These are phyloP conservation scores for Eristalis arbustorum DNA, from an alignment of 2,888 invertebrate species.

Conservation along the genomic window DNA sequence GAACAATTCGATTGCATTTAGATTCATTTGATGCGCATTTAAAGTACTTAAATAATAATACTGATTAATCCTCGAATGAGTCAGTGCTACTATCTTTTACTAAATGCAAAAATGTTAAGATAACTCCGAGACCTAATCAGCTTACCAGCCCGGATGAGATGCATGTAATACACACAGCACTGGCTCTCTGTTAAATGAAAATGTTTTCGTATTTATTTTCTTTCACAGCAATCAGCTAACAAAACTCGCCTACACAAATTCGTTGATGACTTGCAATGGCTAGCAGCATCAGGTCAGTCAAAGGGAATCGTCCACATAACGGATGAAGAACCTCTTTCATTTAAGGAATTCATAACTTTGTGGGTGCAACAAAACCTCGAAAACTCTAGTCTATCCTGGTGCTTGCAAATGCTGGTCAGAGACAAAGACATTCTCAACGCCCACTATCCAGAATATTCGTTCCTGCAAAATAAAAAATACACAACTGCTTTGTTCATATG, in stretches of 20 bases:
- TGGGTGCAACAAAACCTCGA: constrained; percentile 75
- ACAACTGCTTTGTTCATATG: constrained; percentile 84
- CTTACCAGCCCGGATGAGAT: neutral
- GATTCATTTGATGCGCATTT: neutral
- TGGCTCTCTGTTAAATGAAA: too few species aligned
- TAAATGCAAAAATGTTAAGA: neutral
- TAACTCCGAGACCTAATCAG: neutral
- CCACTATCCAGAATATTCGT: constrained; percentile 83
- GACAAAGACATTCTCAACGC: constrained; percentile 83
- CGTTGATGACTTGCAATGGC: constrained; percentile 59
- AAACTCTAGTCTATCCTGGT: constrained; percentile 76
- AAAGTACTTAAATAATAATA: neutral
- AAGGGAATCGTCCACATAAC: neutral
- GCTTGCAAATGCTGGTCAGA: constrained; percentile 83
- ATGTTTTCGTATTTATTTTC: neutral
- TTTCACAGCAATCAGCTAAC: constrained; percentile 36
- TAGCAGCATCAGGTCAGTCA: constrained; percentile 28
- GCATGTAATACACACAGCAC: too few species aligned
- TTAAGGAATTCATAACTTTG: constrained; percentile 71
- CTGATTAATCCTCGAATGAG: neutral
- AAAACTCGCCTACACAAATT: constrained; percentile 45
- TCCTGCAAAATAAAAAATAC: constrained; percentile 83
- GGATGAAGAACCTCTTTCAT: constrained; percentile 26
- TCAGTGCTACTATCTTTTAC: neutral
- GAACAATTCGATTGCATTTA: neutral